Conservation (phyloP, 2,113 vertebrate genomes). For the Lophochroa leadbeateri region DNA sequence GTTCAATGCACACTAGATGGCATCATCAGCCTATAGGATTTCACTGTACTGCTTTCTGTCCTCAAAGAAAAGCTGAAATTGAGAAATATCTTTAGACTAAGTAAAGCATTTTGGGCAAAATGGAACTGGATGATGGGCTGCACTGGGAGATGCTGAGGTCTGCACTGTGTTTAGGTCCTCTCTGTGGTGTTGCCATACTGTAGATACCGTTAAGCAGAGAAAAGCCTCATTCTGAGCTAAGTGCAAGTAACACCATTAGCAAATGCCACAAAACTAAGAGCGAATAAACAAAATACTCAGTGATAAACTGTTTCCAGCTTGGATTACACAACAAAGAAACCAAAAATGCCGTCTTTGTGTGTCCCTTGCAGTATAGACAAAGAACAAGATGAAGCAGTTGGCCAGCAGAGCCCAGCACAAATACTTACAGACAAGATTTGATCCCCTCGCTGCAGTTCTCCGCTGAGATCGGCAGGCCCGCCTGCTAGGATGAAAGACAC, state of each 20-base stretch:
- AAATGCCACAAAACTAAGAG: not conserved
- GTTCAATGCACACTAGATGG: conserved; percentile 64
- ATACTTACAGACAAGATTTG: conserved; percentile 94
- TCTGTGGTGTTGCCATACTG: rapidly evolving
- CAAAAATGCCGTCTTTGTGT: not conserved
- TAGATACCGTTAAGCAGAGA: not conserved
- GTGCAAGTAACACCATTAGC: not conserved
- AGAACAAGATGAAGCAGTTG: not conserved
- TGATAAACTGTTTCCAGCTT: not conserved
- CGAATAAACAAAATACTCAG: not conserved
- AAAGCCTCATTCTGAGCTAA: not conserved
- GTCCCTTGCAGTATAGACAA: not conserved
- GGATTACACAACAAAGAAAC: not conserved
- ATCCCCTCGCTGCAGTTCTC: conserved; percentile 92
- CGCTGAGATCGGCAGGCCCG: conserved; percentile 93
- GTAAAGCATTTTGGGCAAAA: not conserved
- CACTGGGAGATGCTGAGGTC: not conserved
- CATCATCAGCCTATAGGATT: not conserved
- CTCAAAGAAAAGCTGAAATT: not conserved
- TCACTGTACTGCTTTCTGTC: not conserved
- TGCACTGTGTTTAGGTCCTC: not conserved
- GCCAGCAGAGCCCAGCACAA: not conserved
- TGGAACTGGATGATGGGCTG: not conserved
- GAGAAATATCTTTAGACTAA: not conserved
- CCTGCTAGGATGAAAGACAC: conserved; percentile 97